phyloP scores from a whole-genome alignment of 2,113 vertebrate species.

The Naja naja region DNA sequence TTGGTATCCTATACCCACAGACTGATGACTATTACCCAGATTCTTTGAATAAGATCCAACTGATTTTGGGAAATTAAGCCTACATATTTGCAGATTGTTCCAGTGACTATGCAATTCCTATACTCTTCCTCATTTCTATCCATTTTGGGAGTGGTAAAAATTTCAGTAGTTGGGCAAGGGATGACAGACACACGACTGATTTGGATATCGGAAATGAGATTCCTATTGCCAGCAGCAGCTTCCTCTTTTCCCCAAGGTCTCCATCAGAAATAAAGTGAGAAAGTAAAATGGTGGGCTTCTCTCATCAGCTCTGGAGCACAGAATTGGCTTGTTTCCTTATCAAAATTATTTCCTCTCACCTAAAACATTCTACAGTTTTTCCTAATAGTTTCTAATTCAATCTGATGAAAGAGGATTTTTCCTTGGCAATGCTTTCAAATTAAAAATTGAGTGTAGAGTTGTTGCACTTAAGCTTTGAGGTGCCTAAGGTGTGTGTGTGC shows the following conservation, averaged over 20 bases:
- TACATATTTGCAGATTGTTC: not conserved
- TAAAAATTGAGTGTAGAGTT: not conserved
- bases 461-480: not conserved
- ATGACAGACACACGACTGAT: not conserved
- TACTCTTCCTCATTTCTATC: not conserved
- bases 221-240: not conserved
- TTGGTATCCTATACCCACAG: not conserved
- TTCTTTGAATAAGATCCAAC: not conserved
- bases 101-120: not conserved
- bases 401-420: not conserved
- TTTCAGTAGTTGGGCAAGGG: not conserved
- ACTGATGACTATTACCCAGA: not conserved
- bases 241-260: not conserved
- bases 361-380: not conserved
- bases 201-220: not conserved
- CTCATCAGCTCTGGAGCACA: not conserved
- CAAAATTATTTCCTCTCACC: not conserved
- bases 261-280: not conserved
- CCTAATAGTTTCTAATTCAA: not conserved
- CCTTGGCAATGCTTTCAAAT: not conserved
- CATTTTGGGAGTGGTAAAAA: not conserved
- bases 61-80: not conserved
- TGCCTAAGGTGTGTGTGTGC: not conserved
- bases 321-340: not conserved
- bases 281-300: not conserved